Evolutionary conservation across 2,797 vertebrate species (phyloP), one percentile per base, ranked within the genome.

Genomic region (Myoxocephalus aenaeus): DNA sequence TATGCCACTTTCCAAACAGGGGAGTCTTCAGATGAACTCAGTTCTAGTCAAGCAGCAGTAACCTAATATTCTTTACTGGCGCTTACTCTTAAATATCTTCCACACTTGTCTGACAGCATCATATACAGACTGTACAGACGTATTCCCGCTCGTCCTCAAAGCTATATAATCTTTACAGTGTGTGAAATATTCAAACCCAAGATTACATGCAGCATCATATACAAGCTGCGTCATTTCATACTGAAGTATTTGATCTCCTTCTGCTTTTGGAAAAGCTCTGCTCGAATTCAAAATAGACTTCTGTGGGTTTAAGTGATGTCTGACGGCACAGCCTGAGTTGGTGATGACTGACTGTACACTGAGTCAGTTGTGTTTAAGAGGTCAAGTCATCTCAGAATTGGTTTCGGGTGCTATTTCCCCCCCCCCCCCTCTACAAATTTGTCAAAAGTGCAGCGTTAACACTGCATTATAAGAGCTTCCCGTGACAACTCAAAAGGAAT

Each of bases 281-380:
- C 42, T n/a, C 14, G 42, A 50, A 51, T 59, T 44, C 3, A 42
- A 40, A 75, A 29, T 18, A 34, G 17, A 51, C 13, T 17, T 59
- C 18, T 36, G 50, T 25, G n/a, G n/a, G 48, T 48, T 70, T 64
- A 64, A 76, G 56, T 38, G 11, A 42, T 54, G 46, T 67, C 65
- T 67, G 56, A 75, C 48, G 32, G 20, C 29, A n/a, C 65, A 22
- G 46, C 48, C 3, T 25, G 14, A 54, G 36, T 53, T 42, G n/a
- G 20, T 20, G 29, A 63, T 27, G 57, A 62, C 3, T 25, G 68
- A 44, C 36, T 17, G 32, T 12, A 46, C 1, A 63, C 18, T 20
- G 48, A 76, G 46, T 62, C 36, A 1, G 44, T 22, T 0, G 34
- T 22, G n/a, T 27, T 27, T 14, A 57, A 48, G 62, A 56, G 50